Conservation (phyloP, 2,797 vertebrate genomes). For the Megalops cyprinoides region DNA sequence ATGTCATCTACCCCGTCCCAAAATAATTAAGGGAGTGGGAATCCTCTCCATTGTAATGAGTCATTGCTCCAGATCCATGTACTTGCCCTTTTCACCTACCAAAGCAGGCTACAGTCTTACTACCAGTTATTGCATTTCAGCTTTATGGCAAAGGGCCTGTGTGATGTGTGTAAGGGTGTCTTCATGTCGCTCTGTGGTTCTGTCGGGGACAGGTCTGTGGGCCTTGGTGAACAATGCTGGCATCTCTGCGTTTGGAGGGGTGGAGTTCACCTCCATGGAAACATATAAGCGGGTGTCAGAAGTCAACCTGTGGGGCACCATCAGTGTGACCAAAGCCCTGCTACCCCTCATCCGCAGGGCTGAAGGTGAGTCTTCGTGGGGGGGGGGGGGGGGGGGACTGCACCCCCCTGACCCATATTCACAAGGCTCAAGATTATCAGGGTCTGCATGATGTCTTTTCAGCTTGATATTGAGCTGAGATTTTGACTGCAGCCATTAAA, state of each 20-base stretch:
- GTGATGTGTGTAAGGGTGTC: too few species aligned
- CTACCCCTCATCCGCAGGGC: constrained; percentile 82
- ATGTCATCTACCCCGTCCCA: too few species aligned
- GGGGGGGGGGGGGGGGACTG: not conserved
- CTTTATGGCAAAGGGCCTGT: too few species aligned
- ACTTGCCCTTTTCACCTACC: too few species aligned
- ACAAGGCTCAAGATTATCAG: not conserved
- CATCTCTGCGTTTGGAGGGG: constrained; percentile 80
- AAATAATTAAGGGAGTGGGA: too few species aligned
- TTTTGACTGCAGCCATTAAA: not conserved
- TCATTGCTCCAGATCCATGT: not conserved
- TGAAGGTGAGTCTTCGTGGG: constrained; percentile 71
- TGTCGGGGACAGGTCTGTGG: constrained; percentile 79
- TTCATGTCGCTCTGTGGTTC: not conserved
- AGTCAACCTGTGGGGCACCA: constrained; percentile 85
- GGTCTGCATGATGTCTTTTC: not conserved
- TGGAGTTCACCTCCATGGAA: constrained; percentile 85
- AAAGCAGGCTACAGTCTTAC: not conserved
- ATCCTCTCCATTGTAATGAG: not conserved
- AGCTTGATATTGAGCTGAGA: not conserved
- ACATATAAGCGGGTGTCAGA: constrained; percentile 82
- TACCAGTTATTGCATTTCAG: not conserved
- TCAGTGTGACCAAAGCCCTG: constrained; percentile 87
- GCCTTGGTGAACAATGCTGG: constrained; percentile 88
- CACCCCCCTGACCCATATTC: not conserved